Base-by-base conservation (phyloP, 1,140 invertebrate genomes). In the Caenorhabditis briggsae region DNA sequence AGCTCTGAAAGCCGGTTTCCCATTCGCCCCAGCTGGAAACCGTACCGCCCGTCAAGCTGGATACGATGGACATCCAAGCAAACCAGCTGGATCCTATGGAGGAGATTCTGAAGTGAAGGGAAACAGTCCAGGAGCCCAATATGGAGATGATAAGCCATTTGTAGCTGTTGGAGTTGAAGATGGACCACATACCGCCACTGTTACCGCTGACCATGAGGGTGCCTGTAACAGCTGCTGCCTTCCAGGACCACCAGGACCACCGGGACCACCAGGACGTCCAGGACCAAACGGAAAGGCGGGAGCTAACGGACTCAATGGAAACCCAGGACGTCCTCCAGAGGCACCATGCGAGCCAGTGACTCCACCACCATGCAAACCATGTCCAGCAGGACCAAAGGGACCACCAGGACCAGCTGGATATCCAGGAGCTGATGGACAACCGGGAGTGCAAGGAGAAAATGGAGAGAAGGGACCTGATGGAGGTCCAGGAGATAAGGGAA, bases 31-130 rank as follows among this genome's bases (percentile, higher is more conserved):
- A 6, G 56, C 58, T n/a, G 78, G 85, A 46, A 87, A 87, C 83
- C 82, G 86, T 82, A 87, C 86, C 53, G 82, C 82, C 23, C 82
- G 86, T 84, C 86, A 87, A 53, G 82, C 83, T 58, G 85, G 85
- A 58, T 86, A 86, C 56, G 85, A 82, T 59, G 23, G 11, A 25
- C 70, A 78, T 23, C 70, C 46, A 53, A 78, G 70, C 70, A 70
- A 43, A n/a, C 65, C 65, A 70, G n/a, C 43, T 64, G 65, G 33
- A 70, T 18, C n/a, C 43, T 46, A 20, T n/a, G 12, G 58, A 58
- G 56, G 58, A 50, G 59, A 61, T 46, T n/a, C 41, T 16, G 84
- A 85, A 25, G 64, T 53, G 1, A 85, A 85, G 84, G 65, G 48
- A 53, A 7, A 3, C 23, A 50, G 46, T n/a, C 46, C 70, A 23